phyloP scores from a whole-genome alignment of 2,888 invertebrate species.

The Acleris cristana region DNA sequence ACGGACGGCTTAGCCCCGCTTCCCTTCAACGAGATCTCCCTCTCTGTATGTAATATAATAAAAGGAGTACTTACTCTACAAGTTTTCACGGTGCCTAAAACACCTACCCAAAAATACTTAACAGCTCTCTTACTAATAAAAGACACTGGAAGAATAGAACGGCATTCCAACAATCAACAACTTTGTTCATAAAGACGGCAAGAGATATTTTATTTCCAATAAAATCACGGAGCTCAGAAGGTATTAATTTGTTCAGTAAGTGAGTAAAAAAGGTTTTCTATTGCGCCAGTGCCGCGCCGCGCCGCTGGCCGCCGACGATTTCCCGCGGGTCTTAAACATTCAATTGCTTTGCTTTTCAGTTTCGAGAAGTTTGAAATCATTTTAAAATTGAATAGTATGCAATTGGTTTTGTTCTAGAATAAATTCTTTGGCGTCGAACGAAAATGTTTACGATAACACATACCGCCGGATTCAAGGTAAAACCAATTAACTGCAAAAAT shows the following conservation, averaged over 20 bases:
- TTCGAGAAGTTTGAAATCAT: slow-evolving; percentile 16
- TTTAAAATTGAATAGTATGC: slow-evolving; percentile 26
- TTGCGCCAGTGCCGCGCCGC: not conserved
- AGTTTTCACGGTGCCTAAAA: too few relatives aligned
- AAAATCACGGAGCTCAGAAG: slow-evolving; percentile 1
- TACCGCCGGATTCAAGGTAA: too few relatives aligned
- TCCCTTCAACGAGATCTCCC: too few relatives aligned
- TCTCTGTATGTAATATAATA: too few relatives aligned
- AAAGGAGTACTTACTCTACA: too few relatives aligned
- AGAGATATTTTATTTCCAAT: not conserved
- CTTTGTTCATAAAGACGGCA: too few relatives aligned
- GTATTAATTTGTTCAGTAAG: slow-evolving; percentile 10
- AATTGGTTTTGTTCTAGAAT: slow-evolving; percentile 2
- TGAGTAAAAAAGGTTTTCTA: not conserved
- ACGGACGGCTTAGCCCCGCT: too few relatives aligned
- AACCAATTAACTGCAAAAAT: too few relatives aligned
- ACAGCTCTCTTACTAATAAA: too few relatives aligned
- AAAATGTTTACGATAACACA: not conserved
- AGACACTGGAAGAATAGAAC: too few relatives aligned
- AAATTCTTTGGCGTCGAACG: not conserved
- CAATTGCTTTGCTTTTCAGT: slow-evolving; percentile 18
- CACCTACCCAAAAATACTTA: too few relatives aligned
- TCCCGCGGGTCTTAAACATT: slow-evolving; percentile 27
- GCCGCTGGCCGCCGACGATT: slow-evolving; percentile 10
- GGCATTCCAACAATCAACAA: too few relatives aligned